phyloP scores from a whole-genome alignment of 2,113 vertebrate species.

The Nothobranchius furzeri region DNA sequence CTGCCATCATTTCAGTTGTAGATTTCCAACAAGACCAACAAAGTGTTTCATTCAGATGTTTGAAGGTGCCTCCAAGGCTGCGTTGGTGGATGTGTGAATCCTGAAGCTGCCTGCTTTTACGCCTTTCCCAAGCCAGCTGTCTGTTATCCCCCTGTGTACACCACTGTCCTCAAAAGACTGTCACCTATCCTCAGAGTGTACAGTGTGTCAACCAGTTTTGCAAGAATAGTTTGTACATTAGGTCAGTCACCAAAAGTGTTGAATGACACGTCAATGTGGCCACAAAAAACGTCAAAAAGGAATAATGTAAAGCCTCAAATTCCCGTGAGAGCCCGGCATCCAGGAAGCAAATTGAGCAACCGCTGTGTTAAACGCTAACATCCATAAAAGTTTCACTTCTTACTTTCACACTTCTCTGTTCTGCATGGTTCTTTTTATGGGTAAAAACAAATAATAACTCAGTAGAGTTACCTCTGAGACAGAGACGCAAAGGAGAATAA shows the following conservation, averaged over 20 bases:
- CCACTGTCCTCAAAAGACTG: too few relatives aligned
- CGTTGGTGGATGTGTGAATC: too few relatives aligned
- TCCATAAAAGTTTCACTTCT: conserved; percentile 64
- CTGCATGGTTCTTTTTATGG: neutral
- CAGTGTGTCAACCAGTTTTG: neutral
- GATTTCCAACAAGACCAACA: too few relatives aligned
- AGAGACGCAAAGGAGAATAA: neutral
- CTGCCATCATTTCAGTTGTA: too few relatives aligned
- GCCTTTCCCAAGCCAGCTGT: too few relatives aligned
- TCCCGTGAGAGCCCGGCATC: conserved; percentile 11
- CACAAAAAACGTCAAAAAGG: neutral
- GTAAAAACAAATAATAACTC: conserved; percentile 21
- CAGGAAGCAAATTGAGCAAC: conserved; percentile 63
- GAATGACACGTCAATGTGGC: too few relatives aligned
- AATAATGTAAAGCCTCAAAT: neutral
- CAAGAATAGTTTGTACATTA: neutral
- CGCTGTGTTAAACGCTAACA: conserved; percentile 35
- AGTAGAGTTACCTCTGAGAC: neutral
- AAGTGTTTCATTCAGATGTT: too few relatives aligned
- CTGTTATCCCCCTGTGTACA: too few relatives aligned
- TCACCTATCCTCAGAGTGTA: too few relatives aligned
- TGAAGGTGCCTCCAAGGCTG: too few relatives aligned
- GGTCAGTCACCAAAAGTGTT: neutral
- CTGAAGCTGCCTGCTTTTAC: too few relatives aligned
- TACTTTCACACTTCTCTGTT: conserved; percentile 55